Percentiles rank a stretch among this genome's conserved stretches.
Evolutionary conservation across 2,888 invertebrate genomes (phyloP).

Genomic region (Mycogona germanica): DNA sequence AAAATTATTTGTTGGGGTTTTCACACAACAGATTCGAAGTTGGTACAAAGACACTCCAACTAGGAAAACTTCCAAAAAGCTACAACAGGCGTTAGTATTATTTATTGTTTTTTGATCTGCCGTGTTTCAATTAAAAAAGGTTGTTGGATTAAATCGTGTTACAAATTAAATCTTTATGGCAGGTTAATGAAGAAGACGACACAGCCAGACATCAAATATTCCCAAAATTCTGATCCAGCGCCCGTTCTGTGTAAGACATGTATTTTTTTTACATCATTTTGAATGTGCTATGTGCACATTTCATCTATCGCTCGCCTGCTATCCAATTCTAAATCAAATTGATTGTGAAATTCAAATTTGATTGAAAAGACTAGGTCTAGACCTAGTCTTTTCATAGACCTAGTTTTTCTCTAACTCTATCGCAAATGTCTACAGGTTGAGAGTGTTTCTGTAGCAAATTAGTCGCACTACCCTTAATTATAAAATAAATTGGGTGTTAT

Average conservation of each 20-base stretch:
- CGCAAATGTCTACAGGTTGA: no score
- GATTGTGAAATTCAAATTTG: no score
- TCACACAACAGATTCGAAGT: constrained; percentile 15
- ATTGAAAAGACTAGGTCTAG: no score
- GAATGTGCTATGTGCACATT: no score
- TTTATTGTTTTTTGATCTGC: neutral
- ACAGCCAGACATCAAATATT: constrained; percentile 65
- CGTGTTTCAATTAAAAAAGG: constrained; percentile 18
- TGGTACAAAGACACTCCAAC: constrained; percentile 49
- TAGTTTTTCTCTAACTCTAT: no score
- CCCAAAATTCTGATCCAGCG: constrained; percentile 63
- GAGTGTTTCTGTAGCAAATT: no score
- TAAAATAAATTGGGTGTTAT: neutral
- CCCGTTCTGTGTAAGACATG: constrained; percentile 48
- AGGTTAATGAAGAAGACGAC: constrained; percentile 33
- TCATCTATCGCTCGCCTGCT: no score
- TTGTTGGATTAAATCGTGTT: no score
- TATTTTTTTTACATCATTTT: neutral
- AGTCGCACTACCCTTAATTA: neutral
- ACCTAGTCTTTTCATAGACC: neutral
- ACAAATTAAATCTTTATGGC: no score
- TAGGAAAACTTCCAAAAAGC: constrained; percentile 61
- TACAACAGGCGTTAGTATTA: constrained; percentile 64
- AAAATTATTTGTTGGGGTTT: no score
- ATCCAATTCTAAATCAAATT: no score